phyloP scores from a whole-genome alignment of 2,888 invertebrate species.

The Seladonia tumulorum region DNA sequence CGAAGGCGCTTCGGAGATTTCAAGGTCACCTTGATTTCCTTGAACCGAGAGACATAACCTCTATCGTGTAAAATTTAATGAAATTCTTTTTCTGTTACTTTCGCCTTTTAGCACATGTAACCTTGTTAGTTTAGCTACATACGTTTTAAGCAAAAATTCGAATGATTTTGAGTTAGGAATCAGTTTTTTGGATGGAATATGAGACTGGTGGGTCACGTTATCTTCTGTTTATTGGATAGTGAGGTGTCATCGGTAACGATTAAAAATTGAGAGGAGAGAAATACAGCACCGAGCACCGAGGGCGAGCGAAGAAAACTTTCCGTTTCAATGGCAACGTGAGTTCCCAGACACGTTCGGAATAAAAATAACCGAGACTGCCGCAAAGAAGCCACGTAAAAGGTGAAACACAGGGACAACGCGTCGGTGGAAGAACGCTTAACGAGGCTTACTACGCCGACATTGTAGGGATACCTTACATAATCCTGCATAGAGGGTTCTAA shows the following conservation, averaged over 20 bases:
- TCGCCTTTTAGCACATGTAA: no score
- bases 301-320: neutral
- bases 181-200: no score
- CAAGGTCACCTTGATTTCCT: no score
- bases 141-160: no score
- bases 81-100: no score
- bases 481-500: neutral
- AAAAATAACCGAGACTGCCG: slow-evolving; percentile 37
- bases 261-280: neutral
- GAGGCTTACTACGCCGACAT: slow-evolving; percentile 42
- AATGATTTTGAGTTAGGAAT: no score
- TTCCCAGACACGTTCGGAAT: neutral
- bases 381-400: slow-evolving; percentile 31
- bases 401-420: slow-evolving; percentile 5
- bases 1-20: no score
- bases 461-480: slow-evolving; percentile 48
- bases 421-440: slow-evolving; percentile 28
- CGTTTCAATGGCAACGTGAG: slow-evolving; percentile 17
- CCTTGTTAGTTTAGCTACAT: no score
- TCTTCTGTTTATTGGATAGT: no score
- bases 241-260: neutral
- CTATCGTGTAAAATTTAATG: no score
- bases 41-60: no score
- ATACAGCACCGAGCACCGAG: neutral
- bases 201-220: no score